phyloP scores from a whole-genome alignment of 2,888 invertebrate species.

The Tuta absoluta region DNA sequence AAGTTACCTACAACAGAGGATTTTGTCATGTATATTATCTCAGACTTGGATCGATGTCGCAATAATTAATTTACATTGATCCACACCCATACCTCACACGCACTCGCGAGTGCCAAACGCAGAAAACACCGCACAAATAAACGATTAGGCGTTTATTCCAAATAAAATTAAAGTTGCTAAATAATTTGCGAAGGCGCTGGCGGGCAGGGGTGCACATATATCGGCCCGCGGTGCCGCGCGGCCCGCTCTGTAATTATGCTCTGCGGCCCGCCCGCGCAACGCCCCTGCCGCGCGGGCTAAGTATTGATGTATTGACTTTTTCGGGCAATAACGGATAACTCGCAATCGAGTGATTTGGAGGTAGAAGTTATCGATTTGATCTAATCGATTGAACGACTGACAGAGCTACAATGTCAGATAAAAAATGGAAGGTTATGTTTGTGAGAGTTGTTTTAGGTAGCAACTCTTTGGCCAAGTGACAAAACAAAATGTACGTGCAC shows the following conservation, averaged over 20 bases:
- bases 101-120: constrained; percentile 51
- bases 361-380: constrained; percentile 3
- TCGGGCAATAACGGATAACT: constrained; percentile 48
- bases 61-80: background rate
- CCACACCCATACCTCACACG: constrained; percentile 52
- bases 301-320: constrained; percentile 74
- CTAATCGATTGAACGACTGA: constrained; percentile 3
- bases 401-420: no score
- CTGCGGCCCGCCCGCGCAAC: constrained; percentile 50
- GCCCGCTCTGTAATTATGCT: constrained; percentile 22
- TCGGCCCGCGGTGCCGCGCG: constrained; percentile 55
- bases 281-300: constrained; percentile 55
- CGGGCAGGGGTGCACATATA: constrained; percentile 58
- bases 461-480: no score
- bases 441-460: no score
- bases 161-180: constrained; percentile 53
- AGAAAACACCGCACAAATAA: constrained; percentile 37
- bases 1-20: background rate
- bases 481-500: no score
- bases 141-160: constrained; percentile 17
- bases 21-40: background rate
- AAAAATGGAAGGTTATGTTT: no score
- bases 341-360: background rate
- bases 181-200: constrained; percentile 66
- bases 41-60: background rate